Base-by-base conservation (phyloP, 2,797 vertebrate species). In the Synaphobranchus kaupii region DNA sequence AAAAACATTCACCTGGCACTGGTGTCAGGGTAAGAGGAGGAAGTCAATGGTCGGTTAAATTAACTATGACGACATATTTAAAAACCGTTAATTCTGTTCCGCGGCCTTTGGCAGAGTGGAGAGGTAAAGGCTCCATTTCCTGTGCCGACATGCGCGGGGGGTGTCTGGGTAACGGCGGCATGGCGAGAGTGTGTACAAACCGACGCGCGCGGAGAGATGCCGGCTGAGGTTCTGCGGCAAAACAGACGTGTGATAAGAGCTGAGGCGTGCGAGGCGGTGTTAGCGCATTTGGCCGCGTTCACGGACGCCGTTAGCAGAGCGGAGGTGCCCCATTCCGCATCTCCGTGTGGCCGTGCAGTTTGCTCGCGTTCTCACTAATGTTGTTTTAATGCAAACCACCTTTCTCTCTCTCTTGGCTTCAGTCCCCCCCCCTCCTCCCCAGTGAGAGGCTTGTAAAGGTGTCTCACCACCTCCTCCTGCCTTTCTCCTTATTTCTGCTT, bases 371-470 rank as follows among this genome's bases (percentile, higher is more conserved):
- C 88, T 84, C 88, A 85, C 87, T 86, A 86, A 86, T 84, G 88
- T 78, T 83, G 80, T 84, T 86, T 89, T 93, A 93, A 94, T 94
- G 82, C 88, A 84, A 92, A 84, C 92, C 92, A 92, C 84, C 88
- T 92, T 92, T 92, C 20, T 68, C 85, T 68, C 85, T 89, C 85
- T 89, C 89, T 68, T 34, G n/a, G 80, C 25, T 84, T 73, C 50
- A 86, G 54, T 82, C 89, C 86, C 86, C 91, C 90, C 91, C 39
- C 3, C 3, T 81, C 0, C 71, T 88, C 88, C 92, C 92, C 66
- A 90, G 86, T 84, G 93, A 47, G 88, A 31, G 71, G 20, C 85
- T 89, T 86, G 76, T 78, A 89, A 90, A 90, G 90, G 89, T 91
- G 89, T 89, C 87, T 80, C 66, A 89, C 68, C 66, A 87, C 88